Base-by-base conservation (phyloP, 2,797 vertebrate genomes). In the Meda fulgida region DNA sequence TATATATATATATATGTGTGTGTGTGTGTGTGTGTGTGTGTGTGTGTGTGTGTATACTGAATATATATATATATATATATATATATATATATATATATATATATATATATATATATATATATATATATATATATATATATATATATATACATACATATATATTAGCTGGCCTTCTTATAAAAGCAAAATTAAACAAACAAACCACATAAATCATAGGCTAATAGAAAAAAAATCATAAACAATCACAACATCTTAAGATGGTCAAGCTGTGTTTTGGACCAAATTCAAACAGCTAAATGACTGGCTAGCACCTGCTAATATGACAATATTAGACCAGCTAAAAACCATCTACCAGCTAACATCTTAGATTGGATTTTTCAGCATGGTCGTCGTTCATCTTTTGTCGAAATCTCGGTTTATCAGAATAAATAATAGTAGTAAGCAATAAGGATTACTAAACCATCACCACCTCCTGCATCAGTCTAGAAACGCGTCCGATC, bases 401-500 rank as follows among this genome's bases (percentile, higher is more conserved):
- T 19, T 53, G 36, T 34, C 7, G 19, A 65, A 65, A 38, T 51
- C 40, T n/a, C 40, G 16, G 40, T 19, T 51, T 4, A 82, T 34
- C 53, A n/a, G 21, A 63, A 63, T 19, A 40, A 31, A 72, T 16
- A 60, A 43, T 18, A 48, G n/a, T 2, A 82, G 19, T 46, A 63
- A 43, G 38, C 26, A 43, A 36, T n/a, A 34, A 38, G 16, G 29
- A 36, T 38, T 13, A 29, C 23, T 65, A 48, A 75, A 13, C 71
- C 43, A 83, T 11, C 43, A 36, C 4, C 38, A 31, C 4, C 60
- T 34, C 13, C 60, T 8, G 72, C 51, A 23, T 70, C 36, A 43
- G 43, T 34, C 29, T 51, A 31, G 18, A 77, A 77, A 55, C n/a
- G 82, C 63, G 63, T 67, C 31, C 34, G 46, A 78, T 78, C 82